These are phyloP conservation scores for Melolontha melolontha DNA, from an alignment of 2,888 invertebrate species.

Conservation along the genomic window DNA sequence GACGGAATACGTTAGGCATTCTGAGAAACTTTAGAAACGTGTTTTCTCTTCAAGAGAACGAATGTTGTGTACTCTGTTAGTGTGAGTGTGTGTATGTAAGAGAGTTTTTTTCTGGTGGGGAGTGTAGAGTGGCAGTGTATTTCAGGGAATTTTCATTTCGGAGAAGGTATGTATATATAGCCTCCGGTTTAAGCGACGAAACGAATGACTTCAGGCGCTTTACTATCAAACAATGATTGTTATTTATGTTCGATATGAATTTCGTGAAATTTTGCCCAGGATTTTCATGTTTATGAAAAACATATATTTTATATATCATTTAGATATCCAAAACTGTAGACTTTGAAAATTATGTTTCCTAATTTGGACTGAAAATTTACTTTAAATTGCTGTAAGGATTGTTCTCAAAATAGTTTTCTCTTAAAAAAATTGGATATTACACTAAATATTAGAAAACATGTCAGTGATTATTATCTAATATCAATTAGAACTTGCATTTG, in stretches of 20 bases:
- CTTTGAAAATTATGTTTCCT: too few relatives aligned
- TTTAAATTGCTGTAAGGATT: too few relatives aligned
- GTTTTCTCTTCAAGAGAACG: conserved; percentile 63
- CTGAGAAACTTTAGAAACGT: conserved; percentile 62
- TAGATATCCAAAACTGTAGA: too few relatives aligned
- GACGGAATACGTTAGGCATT: conserved; percentile 48
- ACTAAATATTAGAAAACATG: too few relatives aligned
- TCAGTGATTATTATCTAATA: too few relatives aligned
- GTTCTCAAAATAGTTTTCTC: too few relatives aligned
- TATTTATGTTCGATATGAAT: conserved; percentile 2
- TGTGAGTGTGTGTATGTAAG: conserved; percentile 24
- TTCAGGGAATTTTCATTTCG: conserved; percentile 64
- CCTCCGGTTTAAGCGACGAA: conserved; percentile 26
- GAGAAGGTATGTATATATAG: conserved; percentile 55
- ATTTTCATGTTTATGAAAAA: conserved; percentile 14
- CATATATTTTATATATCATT: too few relatives aligned
- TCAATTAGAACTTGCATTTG: too few relatives aligned
- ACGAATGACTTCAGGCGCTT: conserved; percentile 25
- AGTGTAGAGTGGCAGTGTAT: conserved; percentile 54
- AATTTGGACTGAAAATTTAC: too few relatives aligned
- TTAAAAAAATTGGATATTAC: too few relatives aligned
- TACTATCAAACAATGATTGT: conserved; percentile 21
- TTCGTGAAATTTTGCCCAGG: conserved; percentile 34
- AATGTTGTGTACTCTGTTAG: conserved; percentile 29
- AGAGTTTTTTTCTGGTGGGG: conserved; percentile 45